Evolutionary conservation across 2,888 invertebrate genomes (phyloP).

Genomic region (Sphinx pinastri): DNA sequence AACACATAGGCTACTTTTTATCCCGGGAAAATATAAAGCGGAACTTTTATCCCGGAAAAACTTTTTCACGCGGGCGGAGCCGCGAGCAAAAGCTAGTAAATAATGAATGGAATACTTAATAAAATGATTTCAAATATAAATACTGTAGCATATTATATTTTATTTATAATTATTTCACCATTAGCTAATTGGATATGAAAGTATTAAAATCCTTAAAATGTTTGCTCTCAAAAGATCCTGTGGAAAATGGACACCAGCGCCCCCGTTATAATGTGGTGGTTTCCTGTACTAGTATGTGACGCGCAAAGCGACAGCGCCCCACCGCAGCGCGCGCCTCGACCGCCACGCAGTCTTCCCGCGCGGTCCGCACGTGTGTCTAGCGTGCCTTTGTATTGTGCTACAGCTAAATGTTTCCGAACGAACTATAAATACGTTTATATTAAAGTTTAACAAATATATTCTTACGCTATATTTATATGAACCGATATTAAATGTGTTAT

Average conservation of each 20-base stretch:
- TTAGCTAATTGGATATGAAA: neutral
- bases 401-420: slow-evolving; percentile 63
- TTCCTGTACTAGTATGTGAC: slow-evolving; percentile 50
- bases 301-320: slow-evolving; percentile 60
- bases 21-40: too few relatives aligned
- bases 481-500: slow-evolving; percentile 53
- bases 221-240: slow-evolving; percentile 24
- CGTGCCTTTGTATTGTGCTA: slow-evolving; percentile 63
- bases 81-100: too few relatives aligned
- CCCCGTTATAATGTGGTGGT: slow-evolving; percentile 56
- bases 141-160: too few relatives aligned
- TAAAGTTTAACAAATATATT: slow-evolving; percentile 57
- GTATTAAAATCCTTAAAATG: neutral
- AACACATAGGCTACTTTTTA: too few relatives aligned
- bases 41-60: too few relatives aligned
- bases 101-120: too few relatives aligned
- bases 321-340: slow-evolving; percentile 64
- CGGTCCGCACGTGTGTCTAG: slow-evolving; percentile 79
- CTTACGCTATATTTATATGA: slow-evolving; percentile 34
- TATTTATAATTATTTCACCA: too few relatives aligned
- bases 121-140: too few relatives aligned
- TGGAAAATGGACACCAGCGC: slow-evolving; percentile 58
- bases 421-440: slow-evolving; percentile 56
- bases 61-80: too few relatives aligned
- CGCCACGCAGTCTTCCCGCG: slow-evolving; percentile 85